These are phyloP conservation scores for Ornithoptera alexandrae DNA, from an alignment of 2,888 invertebrate species.

Conservation along the genomic window DNA sequence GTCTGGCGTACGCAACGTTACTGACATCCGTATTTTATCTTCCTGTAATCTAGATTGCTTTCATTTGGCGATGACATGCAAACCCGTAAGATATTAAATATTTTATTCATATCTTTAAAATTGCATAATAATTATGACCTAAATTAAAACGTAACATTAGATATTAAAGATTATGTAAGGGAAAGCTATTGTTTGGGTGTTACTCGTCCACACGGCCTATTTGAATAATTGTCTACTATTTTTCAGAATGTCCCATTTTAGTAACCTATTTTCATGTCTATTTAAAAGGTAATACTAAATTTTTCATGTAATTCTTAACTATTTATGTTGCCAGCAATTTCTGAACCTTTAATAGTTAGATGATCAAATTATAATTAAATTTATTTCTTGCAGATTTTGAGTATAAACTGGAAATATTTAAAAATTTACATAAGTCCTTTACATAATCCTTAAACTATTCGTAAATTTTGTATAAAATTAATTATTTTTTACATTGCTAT, in stretches of 20 bases:
- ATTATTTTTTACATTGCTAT: too few relatives aligned
- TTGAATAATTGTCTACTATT: conserved; percentile 10
- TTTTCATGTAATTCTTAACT: too few relatives aligned
- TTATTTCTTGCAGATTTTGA: too few relatives aligned
- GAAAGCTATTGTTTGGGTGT: conserved; percentile 17
- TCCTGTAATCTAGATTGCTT: conserved; percentile 14
- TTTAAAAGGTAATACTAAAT: background rate
- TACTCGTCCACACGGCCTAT: conserved; percentile 14
- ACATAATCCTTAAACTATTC: background rate
- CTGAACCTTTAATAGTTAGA: too few relatives aligned
- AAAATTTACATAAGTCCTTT: background rate
- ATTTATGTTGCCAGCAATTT: too few relatives aligned
- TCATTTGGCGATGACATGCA: conserved; percentile 13
- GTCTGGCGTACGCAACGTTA: conserved; percentile 37
- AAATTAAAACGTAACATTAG: conserved; percentile 15
- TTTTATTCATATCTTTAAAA: background rate
- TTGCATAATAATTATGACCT: background rate
- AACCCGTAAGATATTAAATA: conserved; percentile 5
- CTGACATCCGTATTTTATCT: conserved; percentile 35
- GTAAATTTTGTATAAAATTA: too few relatives aligned
- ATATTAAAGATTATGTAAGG: conserved; percentile 17
- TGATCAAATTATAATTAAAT: too few relatives aligned
- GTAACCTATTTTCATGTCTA: background rate
- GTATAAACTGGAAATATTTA: too few relatives aligned
- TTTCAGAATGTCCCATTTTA: background rate